Evolutionary conservation across 2,797 vertebrate genomes (phyloP).

Genomic region (Cygnus olor): DNA sequence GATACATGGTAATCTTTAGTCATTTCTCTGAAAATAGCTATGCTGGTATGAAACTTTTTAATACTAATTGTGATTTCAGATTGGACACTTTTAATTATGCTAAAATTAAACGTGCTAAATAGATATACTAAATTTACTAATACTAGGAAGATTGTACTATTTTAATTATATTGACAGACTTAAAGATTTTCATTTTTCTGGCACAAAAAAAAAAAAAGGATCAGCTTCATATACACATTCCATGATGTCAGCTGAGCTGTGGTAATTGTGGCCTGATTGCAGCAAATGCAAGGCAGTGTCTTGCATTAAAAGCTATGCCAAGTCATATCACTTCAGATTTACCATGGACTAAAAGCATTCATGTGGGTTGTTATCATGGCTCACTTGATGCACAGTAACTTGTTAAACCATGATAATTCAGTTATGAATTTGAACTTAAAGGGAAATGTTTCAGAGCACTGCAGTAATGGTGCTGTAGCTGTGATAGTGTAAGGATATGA

Average conservation of each 20-base stretch:
- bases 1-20: not conserved
- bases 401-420: slow-evolving; percentile 35
- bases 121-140: not conserved
- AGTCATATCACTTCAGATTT: not conserved
- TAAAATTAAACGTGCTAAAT: not conserved
- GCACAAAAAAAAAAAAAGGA: not conserved
- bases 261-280: not conserved
- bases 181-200: not conserved
- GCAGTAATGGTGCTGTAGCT: not conserved
- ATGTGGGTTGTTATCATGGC: not conserved
- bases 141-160: not conserved
- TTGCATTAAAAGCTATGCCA: not conserved
- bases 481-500: not conserved
- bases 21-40: not conserved
- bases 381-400: slow-evolving; percentile 23
- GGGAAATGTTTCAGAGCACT: not conserved
- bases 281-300: not conserved
- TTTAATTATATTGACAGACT: not conserved
- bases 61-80: not conserved
- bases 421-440: slow-evolving; percentile 32
- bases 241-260: not conserved
- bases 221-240: not conserved
- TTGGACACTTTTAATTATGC: not conserved
- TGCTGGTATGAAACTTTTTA: not conserved
- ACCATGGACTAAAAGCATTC: not conserved